Percentiles rank a stretch among this genome's conserved stretches.
Evolutionary conservation across 2,113 vertebrate genomes (phyloP).

Genomic region (Taurulus bubalis): DNA sequence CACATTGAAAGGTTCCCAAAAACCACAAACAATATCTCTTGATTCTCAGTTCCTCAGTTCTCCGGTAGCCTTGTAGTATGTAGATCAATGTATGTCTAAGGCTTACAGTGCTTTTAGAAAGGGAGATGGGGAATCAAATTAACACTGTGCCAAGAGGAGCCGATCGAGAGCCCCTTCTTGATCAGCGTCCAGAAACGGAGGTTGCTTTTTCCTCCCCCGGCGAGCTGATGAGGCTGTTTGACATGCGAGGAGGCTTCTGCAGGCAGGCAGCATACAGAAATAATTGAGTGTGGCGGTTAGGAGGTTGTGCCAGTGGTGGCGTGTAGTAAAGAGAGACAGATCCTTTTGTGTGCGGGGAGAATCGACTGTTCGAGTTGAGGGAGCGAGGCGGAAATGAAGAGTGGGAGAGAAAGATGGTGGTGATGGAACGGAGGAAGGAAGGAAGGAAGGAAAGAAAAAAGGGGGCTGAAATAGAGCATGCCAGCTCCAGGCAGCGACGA

Average conservation of each 20-base stretch:
- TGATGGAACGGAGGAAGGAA: conserved; percentile 33
- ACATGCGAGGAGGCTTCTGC: conserved; percentile 65
- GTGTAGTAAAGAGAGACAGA: conserved; percentile 62
- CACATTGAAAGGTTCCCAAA: conserved; percentile 28
- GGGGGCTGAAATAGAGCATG: conserved; percentile 35
- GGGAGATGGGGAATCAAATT: conserved; percentile 46
- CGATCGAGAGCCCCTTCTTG: conserved; percentile 48
- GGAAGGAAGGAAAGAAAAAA: background rate
- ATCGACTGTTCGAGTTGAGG: conserved; percentile 47
- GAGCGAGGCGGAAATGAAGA: conserved; percentile 54
- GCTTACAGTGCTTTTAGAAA: conserved; percentile 43
- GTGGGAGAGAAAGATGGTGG: conserved; percentile 44
- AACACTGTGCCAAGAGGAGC: conserved; percentile 44
- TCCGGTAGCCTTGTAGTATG: conserved; percentile 13
- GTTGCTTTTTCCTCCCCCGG: conserved; percentile 38
- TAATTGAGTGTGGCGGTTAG: conserved; percentile 67
- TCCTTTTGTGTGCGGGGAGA: conserved; percentile 59
- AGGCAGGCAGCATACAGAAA: conserved; percentile 55
- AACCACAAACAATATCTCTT: conserved; percentile 42
- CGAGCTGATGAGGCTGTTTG: conserved; percentile 61
- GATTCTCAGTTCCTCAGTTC: conserved; percentile 30
- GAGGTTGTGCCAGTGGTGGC: conserved; percentile 64
- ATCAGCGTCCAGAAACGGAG: conserved; percentile 64
- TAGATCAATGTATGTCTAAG: conserved; percentile 41
- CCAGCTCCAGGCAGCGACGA: conserved; percentile 55